Evolutionary conservation across 2,888 invertebrate genomes (phyloP), one percentile per base, ranked within the genome.

Genomic region (Scelioninae gen. 2): DNA sequence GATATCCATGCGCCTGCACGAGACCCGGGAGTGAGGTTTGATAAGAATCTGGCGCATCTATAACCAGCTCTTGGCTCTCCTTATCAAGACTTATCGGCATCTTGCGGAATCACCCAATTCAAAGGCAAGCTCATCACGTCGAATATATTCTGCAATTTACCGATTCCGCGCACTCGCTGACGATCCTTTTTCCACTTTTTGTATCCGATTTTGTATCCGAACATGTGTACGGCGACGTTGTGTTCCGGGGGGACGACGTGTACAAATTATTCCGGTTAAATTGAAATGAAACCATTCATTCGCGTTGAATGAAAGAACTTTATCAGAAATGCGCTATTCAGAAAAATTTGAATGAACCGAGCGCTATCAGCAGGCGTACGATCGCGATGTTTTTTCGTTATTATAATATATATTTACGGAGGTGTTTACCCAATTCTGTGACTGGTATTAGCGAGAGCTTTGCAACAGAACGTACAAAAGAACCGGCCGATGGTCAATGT

Each of bases 21-120:
- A 39, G 45, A 60, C n/a, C 28, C 31, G n/a, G 13, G 50, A 45
- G 16, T 52, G 60, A 35, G 41, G 39, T 35, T 46, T 46, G 53
- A 61, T 69, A 55, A 61, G 55, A 69, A 61, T 69, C 60, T 60
- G 16, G 16, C 45, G 19, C 53, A 11, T n/a, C 45, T 19, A 41
- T 41, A 18, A 18, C 55, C 45, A 65, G 37, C 48, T 48, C 50
- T 25, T 43, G 50, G 33, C 31, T 45, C 50, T 25, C 33, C 19
- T 41, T 48, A 52, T 45, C 43, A 13, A 53, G 61, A 60, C 53
- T 53, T 61, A 69, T 69, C 55, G 33, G 48, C 46, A 61, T 28
- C 39, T 61, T 61, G 50, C 50, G 31, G 50, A 61, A 31, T 69
- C 48, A 60, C 46, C 45, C 43, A 53, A 68, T 60, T 57, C 53